Evolutionary conservation across 1,140 invertebrate species (phyloP), one percentile per base, ranked within the genome.

Genomic region (Pteromalus puparum): DNA sequence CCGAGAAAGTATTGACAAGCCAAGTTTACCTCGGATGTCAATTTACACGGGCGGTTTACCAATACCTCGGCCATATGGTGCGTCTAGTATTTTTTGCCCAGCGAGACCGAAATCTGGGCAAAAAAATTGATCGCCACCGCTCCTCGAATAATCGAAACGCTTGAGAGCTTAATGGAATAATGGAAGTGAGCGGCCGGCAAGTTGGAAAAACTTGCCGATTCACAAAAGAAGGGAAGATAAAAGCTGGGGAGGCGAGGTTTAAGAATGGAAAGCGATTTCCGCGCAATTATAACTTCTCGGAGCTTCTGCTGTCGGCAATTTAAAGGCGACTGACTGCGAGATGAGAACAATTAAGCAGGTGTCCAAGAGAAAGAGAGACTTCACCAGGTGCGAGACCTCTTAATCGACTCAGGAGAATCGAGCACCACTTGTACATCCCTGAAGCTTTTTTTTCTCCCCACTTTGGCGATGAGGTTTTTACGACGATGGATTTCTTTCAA

Each of bases 181-280:
- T n/a, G n/a, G n/a, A 34, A 34, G 30, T 34, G 30, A n/a, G 34
- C 34, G 34, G 21, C 67, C 68, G 53, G 53, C 46, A 73, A 78
- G 3, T 61, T 75, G 7, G 24, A 73, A 34, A 42, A 73, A 70
- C 26, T 26, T 30, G 26, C 67, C 67, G 26, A 70, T 70, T 70
- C 26, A 70, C 67, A 70, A 30, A 21, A 7, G 34, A 24, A 15
- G 46, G 9, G 26, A 75, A 74, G 78, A 76, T 81, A 81, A 80
- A 65, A 53, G 21, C 38, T 13, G 24, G 24, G 12, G 67, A 61
- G 38, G 68, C 1, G 28, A n/a, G 68, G 68, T 18, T 18, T 18
- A 65, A 74, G 73, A 82, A 82, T 82, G 72, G 73, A 67, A 82
- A 76, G 34, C 72, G 81, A 75, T 82, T 82, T 82, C 73, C 70